Percentiles rank a stretch among this genome's conserved stretches.
phyloP scores from a whole-genome alignment of 2,113 vertebrate genomes.

The Uria lomvia region DNA sequence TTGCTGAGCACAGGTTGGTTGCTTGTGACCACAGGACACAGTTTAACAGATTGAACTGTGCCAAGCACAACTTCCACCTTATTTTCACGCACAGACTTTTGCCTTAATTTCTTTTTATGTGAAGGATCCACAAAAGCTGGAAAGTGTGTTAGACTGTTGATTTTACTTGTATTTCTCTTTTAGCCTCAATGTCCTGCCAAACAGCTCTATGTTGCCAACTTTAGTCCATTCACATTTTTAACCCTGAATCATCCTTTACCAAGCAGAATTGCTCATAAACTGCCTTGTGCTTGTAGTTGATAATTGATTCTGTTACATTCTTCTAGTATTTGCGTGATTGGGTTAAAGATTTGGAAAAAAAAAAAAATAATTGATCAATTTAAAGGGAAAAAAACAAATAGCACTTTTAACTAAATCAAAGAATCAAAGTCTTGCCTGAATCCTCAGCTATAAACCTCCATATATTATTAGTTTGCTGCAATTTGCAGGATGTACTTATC shows the following conservation, averaged over 20 bases:
- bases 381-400: background rate
- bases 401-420: background rate
- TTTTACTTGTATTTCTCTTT: conserved; percentile 35
- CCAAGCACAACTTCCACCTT: background rate
- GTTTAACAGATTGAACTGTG: conserved; percentile 58
- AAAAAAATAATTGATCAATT: background rate
- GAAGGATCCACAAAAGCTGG: background rate
- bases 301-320: background rate
- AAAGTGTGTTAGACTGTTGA: background rate
- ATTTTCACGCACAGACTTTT: conserved; percentile 3
- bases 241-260: background rate
- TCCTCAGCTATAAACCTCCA: background rate
- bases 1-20: conserved; percentile 15
- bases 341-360: conserved; percentile 43
- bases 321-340: conserved; percentile 5
- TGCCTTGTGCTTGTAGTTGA: background rate
- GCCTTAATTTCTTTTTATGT: conserved; percentile 20
- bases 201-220: background rate
- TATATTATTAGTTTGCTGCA: background rate
- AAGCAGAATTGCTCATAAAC: background rate
- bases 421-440: background rate
- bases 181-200: background rate
- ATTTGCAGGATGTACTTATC: background rate
- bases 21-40: conserved; percentile 40
- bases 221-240: background rate